phyloP scores from a whole-genome alignment of 2,888 invertebrate species.

The Dorcus hopei region DNA sequence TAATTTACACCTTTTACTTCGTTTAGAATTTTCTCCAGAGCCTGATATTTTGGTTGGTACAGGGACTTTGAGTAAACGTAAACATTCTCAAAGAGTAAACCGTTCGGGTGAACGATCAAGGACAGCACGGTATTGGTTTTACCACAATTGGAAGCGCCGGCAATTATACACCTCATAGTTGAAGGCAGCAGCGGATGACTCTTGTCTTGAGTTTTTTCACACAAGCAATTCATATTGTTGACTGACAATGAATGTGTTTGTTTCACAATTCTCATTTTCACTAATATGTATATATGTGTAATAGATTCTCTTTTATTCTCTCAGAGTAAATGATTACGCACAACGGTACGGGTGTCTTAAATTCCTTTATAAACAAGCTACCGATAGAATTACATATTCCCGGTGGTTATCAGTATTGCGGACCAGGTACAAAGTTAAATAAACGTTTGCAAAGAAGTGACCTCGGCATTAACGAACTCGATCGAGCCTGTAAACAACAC shows the following conservation, averaged over 20 bases:
- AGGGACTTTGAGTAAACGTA: constrained; percentile 39
- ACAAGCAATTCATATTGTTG: too few species aligned
- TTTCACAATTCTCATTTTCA: neutral
- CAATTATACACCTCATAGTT: constrained; percentile 25
- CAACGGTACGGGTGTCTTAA: neutral
- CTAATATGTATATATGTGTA: neutral
- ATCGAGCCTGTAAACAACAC: neutral
- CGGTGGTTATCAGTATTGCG: neutral
- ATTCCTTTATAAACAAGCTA: neutral
- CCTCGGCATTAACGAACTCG: neutral
- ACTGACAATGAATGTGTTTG: too few species aligned
- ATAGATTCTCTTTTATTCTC: neutral
- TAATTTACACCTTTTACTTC: constrained; percentile 28
- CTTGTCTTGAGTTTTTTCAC: too few species aligned
- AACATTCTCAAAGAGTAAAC: constrained; percentile 41
- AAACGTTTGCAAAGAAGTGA: neutral
- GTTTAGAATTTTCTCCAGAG: constrained; percentile 27
- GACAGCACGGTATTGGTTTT: constrained; percentile 41
- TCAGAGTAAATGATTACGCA: too few species aligned
- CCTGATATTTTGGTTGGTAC: constrained; percentile 35
- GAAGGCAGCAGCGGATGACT: neutral
- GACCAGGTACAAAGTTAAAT: neutral
- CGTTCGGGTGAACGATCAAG: constrained; percentile 37
- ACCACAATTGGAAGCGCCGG: constrained; percentile 40
- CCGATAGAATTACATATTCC: neutral